Base-by-base conservation (phyloP, 1,140 invertebrate species). In the Sinonovacula constricta region DNA sequence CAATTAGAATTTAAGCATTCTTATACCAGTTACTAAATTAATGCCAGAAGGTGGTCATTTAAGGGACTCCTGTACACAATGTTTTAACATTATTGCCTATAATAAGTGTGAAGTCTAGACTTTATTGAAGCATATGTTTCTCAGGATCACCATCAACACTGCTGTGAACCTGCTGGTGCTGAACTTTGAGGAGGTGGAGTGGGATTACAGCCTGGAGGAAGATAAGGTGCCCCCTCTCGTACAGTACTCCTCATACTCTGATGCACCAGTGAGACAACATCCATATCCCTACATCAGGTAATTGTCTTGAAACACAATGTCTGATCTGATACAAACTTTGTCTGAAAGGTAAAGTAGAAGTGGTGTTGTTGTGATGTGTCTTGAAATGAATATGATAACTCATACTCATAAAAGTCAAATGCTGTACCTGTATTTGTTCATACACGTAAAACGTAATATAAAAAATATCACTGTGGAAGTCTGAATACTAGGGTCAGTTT, bases 81-180 rank as follows among this genome's bases (percentile, higher is more conserved):
- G n/a, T n/a, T n/a, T n/a, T n/a, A n/a, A n/a, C n/a, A n/a, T n/a
- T n/a, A n/a, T n/a, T n/a, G n/a, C n/a, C n/a, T n/a, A n/a, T n/a
- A n/a, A n/a, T n/a, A n/a, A n/a, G n/a, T n/a, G n/a, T n/a, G n/a
- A n/a, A n/a, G n/a, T n/a, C n/a, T n/a, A n/a, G n/a, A n/a, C n/a
- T n/a, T n/a, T n/a, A n/a, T n/a, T n/a, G n/a, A n/a, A n/a, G n/a
- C n/a, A n/a, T n/a, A n/a, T n/a, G n/a, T n/a, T n/a, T n/a, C n/a
- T n/a, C 81, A 91, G 90, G 81, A 88, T 91, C 33, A 88, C 89
- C 7, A 68, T 91, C 49, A 91, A 91, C 69, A 91, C 90, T 7
- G 72, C 85, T 26, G 84, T 81, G 63, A 91, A 90, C 63, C 62
- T 91, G 54, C 81, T 91, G 51, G 85, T 90, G 71, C 79, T 91